Conservation (phyloP, 2,797 vertebrate species). For the Geotrypetes seraphini region DNA sequence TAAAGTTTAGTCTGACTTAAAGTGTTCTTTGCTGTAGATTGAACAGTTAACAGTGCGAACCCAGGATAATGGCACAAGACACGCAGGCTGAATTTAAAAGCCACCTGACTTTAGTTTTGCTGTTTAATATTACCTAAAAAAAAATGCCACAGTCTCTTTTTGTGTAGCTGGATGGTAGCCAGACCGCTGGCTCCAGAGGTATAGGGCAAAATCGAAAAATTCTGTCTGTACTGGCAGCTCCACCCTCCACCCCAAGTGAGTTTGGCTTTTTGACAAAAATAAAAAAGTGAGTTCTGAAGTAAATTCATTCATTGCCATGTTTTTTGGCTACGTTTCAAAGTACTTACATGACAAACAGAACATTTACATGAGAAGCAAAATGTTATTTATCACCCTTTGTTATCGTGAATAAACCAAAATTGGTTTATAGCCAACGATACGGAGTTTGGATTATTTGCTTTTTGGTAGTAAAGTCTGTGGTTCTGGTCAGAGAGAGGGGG, state of each 20-base stretch:
- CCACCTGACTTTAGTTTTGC: conserved; percentile 57
- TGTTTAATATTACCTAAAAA: conserved; percentile 55
- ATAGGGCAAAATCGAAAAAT: conserved; percentile 65
- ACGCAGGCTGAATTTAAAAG: conserved; percentile 40
- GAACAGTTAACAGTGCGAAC: conserved; percentile 33
- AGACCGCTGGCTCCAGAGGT: conserved; percentile 71
- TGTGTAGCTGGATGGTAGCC: conserved; percentile 49
- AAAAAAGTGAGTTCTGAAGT: conserved; percentile 53
- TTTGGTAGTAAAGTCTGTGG: neutral
- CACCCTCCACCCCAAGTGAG: conserved; percentile 58
- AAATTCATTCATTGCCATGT: conserved; percentile 50
- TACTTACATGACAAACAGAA: conserved; percentile 35
- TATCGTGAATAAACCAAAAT: conserved; percentile 17
- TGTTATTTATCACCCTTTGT: conserved; percentile 34
- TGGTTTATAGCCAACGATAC: conserved; percentile 9
- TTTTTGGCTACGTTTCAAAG: conserved; percentile 49
- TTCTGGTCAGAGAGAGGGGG: neutral
- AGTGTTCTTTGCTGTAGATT: conserved; percentile 30
- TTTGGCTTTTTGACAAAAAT: conserved; percentile 62
- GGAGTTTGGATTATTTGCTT: conserved; percentile 1
- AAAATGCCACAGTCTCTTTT: conserved; percentile 52
- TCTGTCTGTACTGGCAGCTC: conserved; percentile 63
- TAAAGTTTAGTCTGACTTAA: no score
- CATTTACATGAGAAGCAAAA: conserved; percentile 34
- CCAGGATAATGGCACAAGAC: conserved; percentile 47